These are phyloP conservation scores for Tenualosa thibaudeaui DNA, from an alignment of 2,797 vertebrate genomes.

Conservation along the genomic window DNA sequence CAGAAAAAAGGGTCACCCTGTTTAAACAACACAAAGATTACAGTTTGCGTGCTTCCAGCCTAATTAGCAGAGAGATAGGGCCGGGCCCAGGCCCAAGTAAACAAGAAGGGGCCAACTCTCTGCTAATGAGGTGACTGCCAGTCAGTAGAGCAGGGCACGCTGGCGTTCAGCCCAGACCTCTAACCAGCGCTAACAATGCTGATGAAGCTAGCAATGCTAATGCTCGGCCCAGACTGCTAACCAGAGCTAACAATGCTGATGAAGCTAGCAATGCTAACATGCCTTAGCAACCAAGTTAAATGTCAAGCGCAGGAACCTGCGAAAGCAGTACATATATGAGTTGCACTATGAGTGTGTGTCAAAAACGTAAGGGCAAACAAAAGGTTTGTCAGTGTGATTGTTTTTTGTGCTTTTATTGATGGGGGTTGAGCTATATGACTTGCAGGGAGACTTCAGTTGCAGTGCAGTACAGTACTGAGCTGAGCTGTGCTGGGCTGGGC, in stretches of 20 bases:
- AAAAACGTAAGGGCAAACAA: background rate
- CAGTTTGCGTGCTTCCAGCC: constrained; percentile 52
- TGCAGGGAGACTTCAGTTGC: background rate
- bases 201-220: background rate
- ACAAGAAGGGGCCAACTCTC: constrained; percentile 31
- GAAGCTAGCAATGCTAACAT: too few species aligned
- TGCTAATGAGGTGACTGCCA: constrained; percentile 47
- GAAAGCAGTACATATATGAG: background rate
- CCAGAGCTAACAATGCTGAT: background rate
- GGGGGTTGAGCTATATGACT: background rate
- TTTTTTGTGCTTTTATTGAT: background rate
- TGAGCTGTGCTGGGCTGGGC: background rate
- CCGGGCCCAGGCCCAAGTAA: constrained; percentile 41
- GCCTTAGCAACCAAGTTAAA: background rate
- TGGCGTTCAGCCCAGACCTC: background rate
- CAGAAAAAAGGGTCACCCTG: constrained; percentile 64
- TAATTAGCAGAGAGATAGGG: constrained; percentile 57
- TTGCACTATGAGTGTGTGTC: background rate
- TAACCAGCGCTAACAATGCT: constrained; percentile 18
- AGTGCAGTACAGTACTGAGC: background rate
- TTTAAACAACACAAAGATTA: constrained; percentile 65
- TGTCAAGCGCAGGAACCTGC: background rate
- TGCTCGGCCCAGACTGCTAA: too few species aligned
- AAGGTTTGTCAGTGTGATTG: background rate
- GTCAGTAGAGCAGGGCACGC: constrained; percentile 21